A percentile compares a stretch with the other conserved stretches of the same genome.
These are phyloP conservation scores for Lutraria rhynchaena DNA, from an alignment of 1,140 invertebrate genomes.

Conservation along the genomic window DNA sequence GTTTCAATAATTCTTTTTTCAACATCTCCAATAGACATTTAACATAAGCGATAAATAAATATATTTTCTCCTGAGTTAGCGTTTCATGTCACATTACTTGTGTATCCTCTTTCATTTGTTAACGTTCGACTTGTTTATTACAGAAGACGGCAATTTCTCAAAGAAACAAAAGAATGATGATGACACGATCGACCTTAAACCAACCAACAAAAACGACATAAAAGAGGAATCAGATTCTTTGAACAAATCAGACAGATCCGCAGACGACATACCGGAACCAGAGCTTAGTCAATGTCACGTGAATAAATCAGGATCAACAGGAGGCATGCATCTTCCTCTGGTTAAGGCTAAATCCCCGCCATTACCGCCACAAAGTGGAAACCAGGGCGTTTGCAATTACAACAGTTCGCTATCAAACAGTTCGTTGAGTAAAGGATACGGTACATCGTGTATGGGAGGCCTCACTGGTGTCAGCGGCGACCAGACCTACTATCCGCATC, in stretches of 20 bases:
- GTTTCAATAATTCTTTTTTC: no score
- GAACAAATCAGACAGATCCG: constrained; percentile 55
- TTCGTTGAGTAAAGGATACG: constrained; percentile 39
- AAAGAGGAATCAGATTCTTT: constrained; percentile 62
- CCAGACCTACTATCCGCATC: constrained; percentile 75
- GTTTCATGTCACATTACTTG: no score
- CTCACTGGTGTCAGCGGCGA: constrained; percentile 45
- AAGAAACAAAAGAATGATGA: constrained; percentile 69
- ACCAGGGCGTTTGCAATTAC: constrained; percentile 27
- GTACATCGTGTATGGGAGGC: constrained; percentile 59
- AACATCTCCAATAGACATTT: no score
- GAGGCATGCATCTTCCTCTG: constrained; percentile 43
- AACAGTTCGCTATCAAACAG: constrained; percentile 28
- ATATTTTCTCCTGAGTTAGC: no score
- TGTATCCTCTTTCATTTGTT: no score
- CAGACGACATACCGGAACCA: constrained; percentile 61
- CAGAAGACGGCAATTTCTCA: constrained; percentile 48
- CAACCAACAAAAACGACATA: constrained; percentile 60
- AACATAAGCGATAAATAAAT: no score
- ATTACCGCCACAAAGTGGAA: constrained; percentile 12
- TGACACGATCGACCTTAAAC: constrained; percentile 45
- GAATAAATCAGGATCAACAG: constrained; percentile 55
- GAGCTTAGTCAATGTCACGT: constrained; percentile 65
- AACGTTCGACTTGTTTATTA: neutral
- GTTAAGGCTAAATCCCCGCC: constrained; percentile 53